A percentile compares a stretch with the other conserved stretches of the same genome.
Conservation (phyloP, 1,140 invertebrate genomes). For the Bradynema listronoti region DNA sequence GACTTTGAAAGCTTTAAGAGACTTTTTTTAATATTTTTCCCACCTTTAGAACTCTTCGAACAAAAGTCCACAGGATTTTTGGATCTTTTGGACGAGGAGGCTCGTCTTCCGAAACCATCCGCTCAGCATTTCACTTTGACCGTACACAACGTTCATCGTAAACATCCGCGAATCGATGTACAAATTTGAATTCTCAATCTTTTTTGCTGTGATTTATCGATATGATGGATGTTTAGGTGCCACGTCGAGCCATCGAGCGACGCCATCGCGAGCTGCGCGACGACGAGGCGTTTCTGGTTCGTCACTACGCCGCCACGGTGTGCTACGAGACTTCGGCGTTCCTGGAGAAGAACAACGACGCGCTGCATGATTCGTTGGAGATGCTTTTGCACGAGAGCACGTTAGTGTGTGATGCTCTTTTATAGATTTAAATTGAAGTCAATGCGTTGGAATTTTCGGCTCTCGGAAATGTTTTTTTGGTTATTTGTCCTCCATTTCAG, state of each 20-base stretch:
- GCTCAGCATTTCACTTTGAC: slow-evolving; percentile 81
- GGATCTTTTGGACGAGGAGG: slow-evolving; percentile 88
- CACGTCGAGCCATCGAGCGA: slow-evolving; percentile 80
- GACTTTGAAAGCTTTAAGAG: too few relatives aligned
- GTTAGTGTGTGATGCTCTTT: not conserved
- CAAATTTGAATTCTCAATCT: too few relatives aligned
- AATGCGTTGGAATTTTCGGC: too few relatives aligned
- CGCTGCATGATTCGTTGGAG: slow-evolving; percentile 84
- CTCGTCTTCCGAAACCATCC: slow-evolving; percentile 83
- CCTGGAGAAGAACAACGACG: slow-evolving; percentile 96
- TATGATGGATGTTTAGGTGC: too few relatives aligned
- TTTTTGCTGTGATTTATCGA: too few relatives aligned
- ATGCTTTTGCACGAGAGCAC: slow-evolving; percentile 68
- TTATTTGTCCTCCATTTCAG: too few relatives aligned
- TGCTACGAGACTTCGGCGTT: slow-evolving; percentile 89
- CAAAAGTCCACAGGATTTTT: slow-evolving; percentile 79
- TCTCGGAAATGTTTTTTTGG: too few relatives aligned
- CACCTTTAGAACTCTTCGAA: slow-evolving; percentile 76
- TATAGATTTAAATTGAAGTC: too few relatives aligned
- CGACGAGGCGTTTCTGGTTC: slow-evolving; percentile 88
- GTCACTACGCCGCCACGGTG: slow-evolving; percentile 94
- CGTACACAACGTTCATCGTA: slow-evolving; percentile 74
- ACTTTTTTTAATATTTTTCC: too few relatives aligned
- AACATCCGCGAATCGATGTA: slow-evolving; percentile 77
- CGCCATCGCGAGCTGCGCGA: slow-evolving; percentile 83